phyloP scores from a whole-genome alignment of 1,140 invertebrate genomes.

The Drosophila novamexicana region DNA sequence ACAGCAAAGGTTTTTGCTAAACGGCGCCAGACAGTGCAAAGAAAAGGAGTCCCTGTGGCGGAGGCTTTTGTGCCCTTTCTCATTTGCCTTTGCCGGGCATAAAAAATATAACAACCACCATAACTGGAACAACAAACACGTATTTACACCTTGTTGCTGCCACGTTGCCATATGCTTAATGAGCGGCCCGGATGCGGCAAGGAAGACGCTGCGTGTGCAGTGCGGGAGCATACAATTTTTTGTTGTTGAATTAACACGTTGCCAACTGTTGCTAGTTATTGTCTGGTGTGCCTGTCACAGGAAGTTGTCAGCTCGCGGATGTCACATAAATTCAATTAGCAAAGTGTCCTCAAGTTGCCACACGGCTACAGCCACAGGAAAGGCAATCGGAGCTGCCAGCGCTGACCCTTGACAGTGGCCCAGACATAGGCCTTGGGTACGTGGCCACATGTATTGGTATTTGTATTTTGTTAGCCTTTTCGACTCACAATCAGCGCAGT shows the following conservation, averaged over 20 bases:
- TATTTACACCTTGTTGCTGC: slow-evolving; percentile 75
- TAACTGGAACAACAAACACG: slow-evolving; percentile 30
- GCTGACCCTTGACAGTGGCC: slow-evolving; percentile 27
- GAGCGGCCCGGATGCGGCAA: slow-evolving; percentile 53
- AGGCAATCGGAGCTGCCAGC: slow-evolving; percentile 43
- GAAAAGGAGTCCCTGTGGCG: slow-evolving; percentile 12
- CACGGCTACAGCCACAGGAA: slow-evolving; percentile 31
- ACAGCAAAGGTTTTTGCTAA: slow-evolving; percentile 47
- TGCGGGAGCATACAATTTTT: slow-evolving; percentile 23
- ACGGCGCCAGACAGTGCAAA: slow-evolving; percentile 8
- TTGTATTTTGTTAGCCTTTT: slow-evolving; percentile 73
- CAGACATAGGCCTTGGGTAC: background rate
- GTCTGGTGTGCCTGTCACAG: slow-evolving; percentile 39
- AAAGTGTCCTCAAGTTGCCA: slow-evolving; percentile 64
- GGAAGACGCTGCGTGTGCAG: background rate
- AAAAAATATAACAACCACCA: slow-evolving; percentile 49
- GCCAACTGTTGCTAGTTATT: slow-evolving; percentile 70
- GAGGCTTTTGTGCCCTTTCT: slow-evolving; percentile 56
- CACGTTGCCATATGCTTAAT: slow-evolving; percentile 75
- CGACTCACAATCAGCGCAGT: slow-evolving; percentile 74
- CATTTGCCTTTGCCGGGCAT: slow-evolving; percentile 26
- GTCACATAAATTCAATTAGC: slow-evolving; percentile 79
- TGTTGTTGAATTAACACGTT: slow-evolving; percentile 72
- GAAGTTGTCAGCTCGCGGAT: slow-evolving; percentile 69
- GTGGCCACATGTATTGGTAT: slow-evolving; percentile 34